Percentiles rank a stretch among this genome's conserved stretches.
Evolutionary conservation across 2,797 vertebrate genomes (phyloP).

Genomic region (Poeciliopsis turneri): DNA sequence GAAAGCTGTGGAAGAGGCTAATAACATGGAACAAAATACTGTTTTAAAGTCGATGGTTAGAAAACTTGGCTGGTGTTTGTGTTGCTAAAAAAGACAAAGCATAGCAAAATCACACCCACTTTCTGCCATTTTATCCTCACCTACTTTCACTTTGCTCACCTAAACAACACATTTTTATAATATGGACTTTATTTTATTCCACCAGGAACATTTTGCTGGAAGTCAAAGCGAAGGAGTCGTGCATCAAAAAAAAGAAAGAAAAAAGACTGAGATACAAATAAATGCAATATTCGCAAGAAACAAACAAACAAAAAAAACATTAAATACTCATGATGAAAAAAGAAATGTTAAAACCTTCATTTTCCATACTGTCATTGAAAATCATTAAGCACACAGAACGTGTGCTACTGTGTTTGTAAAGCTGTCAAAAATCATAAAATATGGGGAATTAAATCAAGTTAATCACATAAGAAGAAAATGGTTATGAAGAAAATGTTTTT

Average conservation of each 20-base stretch:
- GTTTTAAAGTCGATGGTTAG: not conserved
- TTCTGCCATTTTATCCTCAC: not conserved
- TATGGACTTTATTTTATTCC: not conserved
- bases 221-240: not conserved
- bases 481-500: not conserved
- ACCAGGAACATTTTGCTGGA: not conserved
- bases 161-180: not conserved
- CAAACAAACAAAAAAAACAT: not conserved
- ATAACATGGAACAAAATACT: slow-evolving; percentile 5
- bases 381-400: not conserved
- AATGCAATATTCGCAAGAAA: not conserved
- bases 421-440: not conserved
- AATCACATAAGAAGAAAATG: not conserved
- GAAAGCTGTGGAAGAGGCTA: slow-evolving; percentile 6
- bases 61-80: not conserved
- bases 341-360: not conserved
- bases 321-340: not conserved
- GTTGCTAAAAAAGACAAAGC: not conserved
- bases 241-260: not conserved
- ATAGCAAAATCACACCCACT: not conserved
- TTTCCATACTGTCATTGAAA: not conserved
- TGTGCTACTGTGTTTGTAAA: not conserved
- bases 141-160: not conserved
- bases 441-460: not conserved
- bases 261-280: not conserved